A percentile compares a stretch with the other conserved stretches of the same genome.
phyloP scores from a whole-genome alignment of 2,113 vertebrate species.

The Epinephelus moara region DNA sequence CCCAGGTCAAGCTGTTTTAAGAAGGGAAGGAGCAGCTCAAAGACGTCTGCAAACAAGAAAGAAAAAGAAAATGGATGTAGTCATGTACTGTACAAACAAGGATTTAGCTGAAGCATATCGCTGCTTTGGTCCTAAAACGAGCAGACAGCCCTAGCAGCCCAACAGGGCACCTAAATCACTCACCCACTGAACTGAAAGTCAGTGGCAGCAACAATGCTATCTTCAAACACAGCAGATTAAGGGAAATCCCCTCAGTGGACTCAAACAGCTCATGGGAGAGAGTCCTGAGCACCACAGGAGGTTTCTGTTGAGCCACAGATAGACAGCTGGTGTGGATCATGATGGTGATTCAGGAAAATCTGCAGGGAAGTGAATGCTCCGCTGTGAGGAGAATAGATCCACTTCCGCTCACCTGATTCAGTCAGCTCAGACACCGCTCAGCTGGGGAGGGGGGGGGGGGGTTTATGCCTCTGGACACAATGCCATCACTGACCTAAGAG shows the following conservation, averaged over 20 bases:
- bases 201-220: conserved; percentile 40
- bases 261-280: conserved; percentile 33
- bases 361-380: conserved; percentile 18
- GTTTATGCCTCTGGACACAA: conserved; percentile 9
- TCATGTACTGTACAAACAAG: conserved; percentile 18
- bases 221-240: conserved; percentile 46
- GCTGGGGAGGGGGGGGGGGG: neutral
- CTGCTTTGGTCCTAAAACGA: conserved; percentile 19
- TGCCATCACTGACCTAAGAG: neutral
- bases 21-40: neutral
- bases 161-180: conserved; percentile 30
- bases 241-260: conserved; percentile 54
- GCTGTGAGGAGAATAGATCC: conserved; percentile 21
- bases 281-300: conserved; percentile 29
- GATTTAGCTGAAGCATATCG: neutral
- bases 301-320: conserved; percentile 21
- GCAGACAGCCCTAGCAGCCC: neutral
- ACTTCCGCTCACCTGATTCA: neutral
- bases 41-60: neutral
- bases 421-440: neutral
- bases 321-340: conserved; percentile 36
- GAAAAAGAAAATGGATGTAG: neutral
- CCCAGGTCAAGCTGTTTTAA: neutral
- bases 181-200: conserved; percentile 27
- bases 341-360: conserved; percentile 11